phyloP scores from a whole-genome alignment of 2,888 invertebrate species.

The Monochamus alternatus region DNA sequence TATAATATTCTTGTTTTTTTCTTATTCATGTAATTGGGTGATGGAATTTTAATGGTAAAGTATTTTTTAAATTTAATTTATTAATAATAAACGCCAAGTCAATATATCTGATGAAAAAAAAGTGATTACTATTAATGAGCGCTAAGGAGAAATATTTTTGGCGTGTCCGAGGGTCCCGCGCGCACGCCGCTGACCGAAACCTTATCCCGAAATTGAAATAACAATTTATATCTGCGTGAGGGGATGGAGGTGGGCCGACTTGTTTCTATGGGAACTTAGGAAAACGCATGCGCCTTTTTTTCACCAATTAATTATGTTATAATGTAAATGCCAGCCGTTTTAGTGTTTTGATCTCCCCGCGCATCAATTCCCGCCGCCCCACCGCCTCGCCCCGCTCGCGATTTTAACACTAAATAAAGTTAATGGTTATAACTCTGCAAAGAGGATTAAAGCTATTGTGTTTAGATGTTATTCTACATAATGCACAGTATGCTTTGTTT shows the following conservation, averaged over 20 bases:
- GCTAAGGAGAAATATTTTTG: not conserved
- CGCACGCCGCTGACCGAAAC: constrained; percentile 31
- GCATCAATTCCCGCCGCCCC: constrained; percentile 29
- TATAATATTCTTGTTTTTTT: no score
- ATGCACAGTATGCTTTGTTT: no score
- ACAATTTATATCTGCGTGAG: constrained; percentile 41
- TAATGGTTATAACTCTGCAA: constrained; percentile 11
- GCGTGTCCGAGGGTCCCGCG: not conserved
- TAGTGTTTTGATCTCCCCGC: constrained; percentile 33
- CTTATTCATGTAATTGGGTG: no score
- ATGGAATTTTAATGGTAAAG: no score
- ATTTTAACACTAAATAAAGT: constrained; percentile 30
- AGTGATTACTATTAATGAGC: no score
- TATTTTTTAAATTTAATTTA: no score
- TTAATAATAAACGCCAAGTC: no score
- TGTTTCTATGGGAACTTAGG: constrained; percentile 38
- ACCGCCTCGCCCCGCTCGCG: constrained; percentile 8
- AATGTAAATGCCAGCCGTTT: constrained; percentile 36
- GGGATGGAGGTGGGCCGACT: constrained; percentile 33
- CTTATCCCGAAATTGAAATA: constrained; percentile 42
- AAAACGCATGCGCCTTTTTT: constrained; percentile 38
- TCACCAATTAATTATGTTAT: constrained; percentile 38
- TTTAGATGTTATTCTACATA: not conserved
- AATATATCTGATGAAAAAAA: no score
- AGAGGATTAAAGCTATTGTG: constrained; percentile 10